These are phyloP conservation scores for Cosmopolites sordidus DNA, from an alignment of 2,888 invertebrate genomes.

Conservation along the genomic window DNA sequence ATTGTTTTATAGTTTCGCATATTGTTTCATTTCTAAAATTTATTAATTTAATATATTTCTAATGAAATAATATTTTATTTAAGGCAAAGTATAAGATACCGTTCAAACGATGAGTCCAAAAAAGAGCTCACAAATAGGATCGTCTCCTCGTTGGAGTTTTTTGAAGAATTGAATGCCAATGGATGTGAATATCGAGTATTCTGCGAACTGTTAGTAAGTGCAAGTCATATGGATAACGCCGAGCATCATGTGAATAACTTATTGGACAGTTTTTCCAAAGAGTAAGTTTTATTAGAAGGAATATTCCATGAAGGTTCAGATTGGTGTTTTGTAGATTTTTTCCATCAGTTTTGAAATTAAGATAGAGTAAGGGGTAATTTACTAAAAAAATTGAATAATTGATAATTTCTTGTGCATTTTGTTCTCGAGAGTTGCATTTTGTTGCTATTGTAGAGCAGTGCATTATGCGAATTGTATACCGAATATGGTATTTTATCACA, in stretches of 20 bases:
- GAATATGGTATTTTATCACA: too few relatives aligned
- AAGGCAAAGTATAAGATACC: conserved; percentile 32
- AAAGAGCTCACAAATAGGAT: conserved; percentile 29
- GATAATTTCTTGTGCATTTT: too few relatives aligned
- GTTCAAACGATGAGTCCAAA: conserved; percentile 30
- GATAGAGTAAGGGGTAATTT: too few relatives aligned
- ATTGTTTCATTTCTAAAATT: too few relatives aligned
- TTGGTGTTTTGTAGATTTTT: neutral
- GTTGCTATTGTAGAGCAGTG: too few relatives aligned
- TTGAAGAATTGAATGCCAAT: conserved; percentile 33
- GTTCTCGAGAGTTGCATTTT: too few relatives aligned
- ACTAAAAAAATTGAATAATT: too few relatives aligned
- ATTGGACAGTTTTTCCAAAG: conserved; percentile 39
- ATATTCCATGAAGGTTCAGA: too few relatives aligned
- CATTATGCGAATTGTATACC: too few relatives aligned
- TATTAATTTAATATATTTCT: too few relatives aligned
- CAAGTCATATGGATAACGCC: conserved; percentile 38
- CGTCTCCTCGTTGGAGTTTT: conserved; percentile 32
- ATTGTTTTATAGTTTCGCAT: too few relatives aligned
- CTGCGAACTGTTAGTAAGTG: conserved; percentile 41
- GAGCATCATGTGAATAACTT: conserved; percentile 41
- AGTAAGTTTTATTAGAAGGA: conserved; percentile 35
- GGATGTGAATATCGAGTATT: conserved; percentile 42
- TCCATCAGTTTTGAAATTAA: too few relatives aligned
- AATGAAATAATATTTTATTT: conserved; percentile 10